Base-by-base conservation (phyloP, 2,113 vertebrate species). In the Brachyhypopomus gauderio region DNA sequence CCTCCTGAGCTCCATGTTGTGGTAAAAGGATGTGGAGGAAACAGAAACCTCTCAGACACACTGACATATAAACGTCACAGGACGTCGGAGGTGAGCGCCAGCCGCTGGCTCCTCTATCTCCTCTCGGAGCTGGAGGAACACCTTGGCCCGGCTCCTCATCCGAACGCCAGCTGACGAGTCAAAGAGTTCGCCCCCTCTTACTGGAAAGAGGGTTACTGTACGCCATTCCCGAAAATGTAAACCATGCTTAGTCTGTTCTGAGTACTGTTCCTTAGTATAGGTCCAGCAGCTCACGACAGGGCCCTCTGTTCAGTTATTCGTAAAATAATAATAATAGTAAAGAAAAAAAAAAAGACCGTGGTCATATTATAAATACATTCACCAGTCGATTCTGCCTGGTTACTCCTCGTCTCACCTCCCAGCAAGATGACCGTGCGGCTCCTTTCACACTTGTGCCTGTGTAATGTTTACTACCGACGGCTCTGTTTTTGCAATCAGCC, bases 401-500 rank as follows among this genome's bases (percentile, higher is more conserved):
- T 74, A 84, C 87, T 55, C 59, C 17, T n/a, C 38, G 52, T 77
- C 69, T 71, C 52, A 56, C 63, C 30, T 9, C 5, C 73, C 11
- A 86, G 78, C 79, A 81, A 55, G 62, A 86, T 5, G 23, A 66
- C 41, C 36, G 72, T 63, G 38, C 25, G 56, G 71, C 19, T 52
- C 77, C 72, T 81, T 85, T 63, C 78, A 82, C 84, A 60, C 25
- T 41, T 73, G 59, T 88, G 78, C 20, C 75, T 64, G 69, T 87
- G 75, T 80, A 71, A 83, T 90, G 84, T 89, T 89, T 90, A 85
- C 89, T 77, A 12, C 83, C 81, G 84, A 79, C 59, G 38, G 67
- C 82, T 88, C 88, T 90, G 88, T 74, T 90, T 89, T 91, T 82
- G 71, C 86, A 88, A 86, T 91, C 77, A 84, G 73, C 78, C 76